Base-by-base conservation (phyloP, 2,113 vertebrate species). In the Lota lota region DNA sequence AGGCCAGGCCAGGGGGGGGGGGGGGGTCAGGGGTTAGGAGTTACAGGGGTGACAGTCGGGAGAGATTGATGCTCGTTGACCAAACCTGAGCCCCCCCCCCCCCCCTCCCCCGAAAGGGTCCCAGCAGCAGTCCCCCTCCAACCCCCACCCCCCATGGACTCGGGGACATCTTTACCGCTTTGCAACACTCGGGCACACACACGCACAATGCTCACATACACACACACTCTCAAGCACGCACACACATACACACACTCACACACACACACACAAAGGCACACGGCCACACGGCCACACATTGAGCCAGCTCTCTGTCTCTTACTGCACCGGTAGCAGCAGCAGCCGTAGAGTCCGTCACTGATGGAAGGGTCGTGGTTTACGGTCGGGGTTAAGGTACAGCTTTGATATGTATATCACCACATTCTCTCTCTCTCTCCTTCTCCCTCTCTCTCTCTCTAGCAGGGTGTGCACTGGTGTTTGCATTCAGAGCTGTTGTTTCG, bases 1-100 rank as follows among this genome's bases (percentile, higher is more conserved):
- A 76, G 82, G 77, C 75, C 76, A 76, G 22, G 54, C 50, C 83
- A 73, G 86, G 82, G 81, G 81, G 81, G 73, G 78, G 84, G 74
- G 87, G 83, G 80, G 83, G 88, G 88, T 89, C 88, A 90, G 78
- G 70, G 84, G 88, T 89, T 82, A 75, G 61, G 79, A 83, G 75
- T n/a, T 85, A 77, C 59, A 61, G 79, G 73, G 64, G 62, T 85
- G 88, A 90, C 87, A 88, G 84, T 83, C 79, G 70, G 65, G 82
- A 78, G 81, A 88, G 89, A 91, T 90, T 87, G 87, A 90, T 91
- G 88, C 81, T 24, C 72, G 36, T 78, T 84, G 82, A 88, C 87
- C 89, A 89, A 91, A 90, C 84, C 66, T 87, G 88, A 90, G 87
- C 82, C 76, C 73, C 60, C 64, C 67, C 73, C 22, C 72, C 72